Evolutionary conservation across 2,113 vertebrate genomes (phyloP).

Genomic region (Channa argus): DNA sequence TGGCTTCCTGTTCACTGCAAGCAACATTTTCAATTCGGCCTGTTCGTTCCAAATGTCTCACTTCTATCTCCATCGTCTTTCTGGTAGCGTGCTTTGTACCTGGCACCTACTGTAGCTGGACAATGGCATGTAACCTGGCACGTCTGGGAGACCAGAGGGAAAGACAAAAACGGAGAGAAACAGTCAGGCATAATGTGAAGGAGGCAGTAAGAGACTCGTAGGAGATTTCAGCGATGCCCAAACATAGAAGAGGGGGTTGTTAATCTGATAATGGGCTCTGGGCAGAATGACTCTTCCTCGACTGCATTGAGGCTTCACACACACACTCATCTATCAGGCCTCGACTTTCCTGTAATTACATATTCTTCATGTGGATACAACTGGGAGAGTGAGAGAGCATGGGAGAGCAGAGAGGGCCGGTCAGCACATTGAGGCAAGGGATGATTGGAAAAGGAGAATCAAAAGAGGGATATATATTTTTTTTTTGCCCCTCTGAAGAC

Average conservation of each 20-base stretch:
- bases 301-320: conserved; percentile 61
- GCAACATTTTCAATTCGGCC: neutral
- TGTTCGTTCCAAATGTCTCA: conserved; percentile 14
- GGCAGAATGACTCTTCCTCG: conserved; percentile 62
- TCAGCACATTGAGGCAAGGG: conserved; percentile 53
- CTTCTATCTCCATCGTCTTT: neutral
- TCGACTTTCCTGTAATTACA: conserved; percentile 69
- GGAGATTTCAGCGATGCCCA: conserved; percentile 26
- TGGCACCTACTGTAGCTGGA: conserved; percentile 8
- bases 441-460: conserved; percentile 57
- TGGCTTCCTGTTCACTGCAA: neutral
- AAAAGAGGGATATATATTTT: conserved; percentile 47
- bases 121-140: conserved; percentile 64
- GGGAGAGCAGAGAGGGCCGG: conserved; percentile 32
- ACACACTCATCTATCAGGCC: conserved; percentile 63
- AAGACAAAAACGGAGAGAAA: conserved; percentile 7
- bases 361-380: conserved; percentile 68
- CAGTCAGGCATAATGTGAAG: conserved; percentile 17
- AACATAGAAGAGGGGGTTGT: conserved; percentile 35
- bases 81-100: neutral
- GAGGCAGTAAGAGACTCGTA: conserved; percentile 8
- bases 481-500: conserved; percentile 16
- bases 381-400: neutral
- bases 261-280: conserved; percentile 69
- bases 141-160: conserved; percentile 41